Percentiles rank a stretch among this genome's conserved stretches.
phyloP scores from a whole-genome alignment of 2,113 vertebrate species.

The Muscicapa adusta region DNA sequence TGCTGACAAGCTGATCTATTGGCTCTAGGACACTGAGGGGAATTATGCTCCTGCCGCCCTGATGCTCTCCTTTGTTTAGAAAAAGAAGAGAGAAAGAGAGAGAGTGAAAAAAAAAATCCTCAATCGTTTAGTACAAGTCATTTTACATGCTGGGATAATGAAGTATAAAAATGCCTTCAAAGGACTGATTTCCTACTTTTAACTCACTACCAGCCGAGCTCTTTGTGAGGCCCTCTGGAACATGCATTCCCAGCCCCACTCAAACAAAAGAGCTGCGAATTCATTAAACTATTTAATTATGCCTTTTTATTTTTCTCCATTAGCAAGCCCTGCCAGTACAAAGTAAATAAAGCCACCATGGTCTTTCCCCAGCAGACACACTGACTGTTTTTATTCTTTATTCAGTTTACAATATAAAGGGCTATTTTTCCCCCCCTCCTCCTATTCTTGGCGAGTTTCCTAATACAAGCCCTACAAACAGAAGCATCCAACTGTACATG shows the following conservation, averaged over 20 bases:
- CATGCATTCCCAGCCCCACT: constrained; percentile 76
- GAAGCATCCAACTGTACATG: constrained; percentile 75
- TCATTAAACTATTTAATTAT: constrained; percentile 99
- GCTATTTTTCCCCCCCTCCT: constrained; percentile 62
- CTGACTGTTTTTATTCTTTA: constrained; percentile 83
- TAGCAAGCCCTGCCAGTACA: constrained; percentile 82
- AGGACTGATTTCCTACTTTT: constrained; percentile 92
- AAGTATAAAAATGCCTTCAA: constrained; percentile 98
- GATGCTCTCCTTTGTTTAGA: constrained; percentile 80
- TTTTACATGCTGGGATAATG: constrained; percentile 99
- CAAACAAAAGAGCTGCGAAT: constrained; percentile 90
- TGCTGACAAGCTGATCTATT: constrained; percentile 69
- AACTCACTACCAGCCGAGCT: constrained; percentile 83
- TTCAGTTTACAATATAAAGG: constrained; percentile 82
- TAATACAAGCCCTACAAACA: constrained; percentile 73
- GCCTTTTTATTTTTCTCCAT: constrained; percentile 84
- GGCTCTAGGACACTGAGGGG: constrained; percentile 69
- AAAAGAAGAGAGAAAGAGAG: constrained; percentile 71
- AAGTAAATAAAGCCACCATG: constrained; percentile 84
- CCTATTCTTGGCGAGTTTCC: constrained; percentile 78
- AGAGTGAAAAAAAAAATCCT: constrained; percentile 84
- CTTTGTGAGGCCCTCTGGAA: constrained; percentile 83
- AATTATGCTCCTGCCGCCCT: constrained; percentile 73
- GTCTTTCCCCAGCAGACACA: constrained; percentile 82
- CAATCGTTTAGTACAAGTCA: constrained; percentile 94